Conservation (phyloP, 2,888 invertebrate genomes). For the Limnephilus lunatus region DNA sequence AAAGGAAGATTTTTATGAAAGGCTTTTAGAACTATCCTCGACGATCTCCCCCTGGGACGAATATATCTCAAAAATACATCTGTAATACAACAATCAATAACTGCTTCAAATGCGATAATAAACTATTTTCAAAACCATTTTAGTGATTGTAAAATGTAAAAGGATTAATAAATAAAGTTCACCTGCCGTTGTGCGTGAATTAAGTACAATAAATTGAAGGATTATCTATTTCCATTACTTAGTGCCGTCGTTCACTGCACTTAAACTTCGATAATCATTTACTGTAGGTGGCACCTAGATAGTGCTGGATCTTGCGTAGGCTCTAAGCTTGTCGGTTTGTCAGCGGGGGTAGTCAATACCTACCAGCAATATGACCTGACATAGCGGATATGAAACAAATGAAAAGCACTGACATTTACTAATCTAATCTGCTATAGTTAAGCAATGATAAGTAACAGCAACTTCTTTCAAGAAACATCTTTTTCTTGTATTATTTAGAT, state of each 20-base stretch:
- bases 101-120: background rate
- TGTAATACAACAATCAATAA: background rate
- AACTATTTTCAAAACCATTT: slow-evolving; percentile 15
- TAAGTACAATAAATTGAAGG: slow-evolving; percentile 11
- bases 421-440: background rate
- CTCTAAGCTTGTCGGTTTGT: background rate
- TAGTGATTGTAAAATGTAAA: background rate
- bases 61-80: background rate
- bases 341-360: background rate
- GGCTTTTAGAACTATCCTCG: too few species aligned
- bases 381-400: background rate
- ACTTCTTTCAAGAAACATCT: too few species aligned
- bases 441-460: too few species aligned
- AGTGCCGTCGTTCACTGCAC: slow-evolving; percentile 19
- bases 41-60: too few species aligned
- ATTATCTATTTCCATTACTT: slow-evolving; percentile 43
- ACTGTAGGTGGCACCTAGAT: background rate
- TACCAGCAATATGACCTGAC: background rate
- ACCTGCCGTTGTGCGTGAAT: background rate
- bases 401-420: background rate
- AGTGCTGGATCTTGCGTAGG: background rate
- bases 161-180: background rate
- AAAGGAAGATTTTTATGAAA: too few species aligned
- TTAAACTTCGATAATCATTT: slow-evolving; percentile 25
- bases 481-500: too few species aligned